These are phyloP conservation scores for Phymanthus crucifer DNA, from an alignment of 92 coral and sea anemone species.

Conservation along the genomic window DNA sequence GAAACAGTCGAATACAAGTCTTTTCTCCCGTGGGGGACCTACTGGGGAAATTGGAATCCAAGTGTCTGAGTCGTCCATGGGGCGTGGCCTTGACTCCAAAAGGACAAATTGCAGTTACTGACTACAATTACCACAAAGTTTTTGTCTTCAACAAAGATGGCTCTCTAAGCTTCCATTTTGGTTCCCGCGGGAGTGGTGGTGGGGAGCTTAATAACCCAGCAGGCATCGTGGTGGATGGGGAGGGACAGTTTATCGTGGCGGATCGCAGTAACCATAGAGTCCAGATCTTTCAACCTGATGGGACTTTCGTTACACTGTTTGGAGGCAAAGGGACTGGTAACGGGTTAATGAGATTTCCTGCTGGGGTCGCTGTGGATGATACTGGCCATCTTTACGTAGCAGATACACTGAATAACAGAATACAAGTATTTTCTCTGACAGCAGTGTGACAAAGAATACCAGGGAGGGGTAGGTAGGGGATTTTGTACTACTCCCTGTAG, in stretches of 20 bases:
- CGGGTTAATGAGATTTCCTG: constrained; percentile 76
- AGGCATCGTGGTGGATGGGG: constrained; percentile 70
- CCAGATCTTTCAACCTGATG: constrained; percentile 80
- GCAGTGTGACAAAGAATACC: constrained; percentile 42
- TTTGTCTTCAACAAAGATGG: constrained; percentile 59
- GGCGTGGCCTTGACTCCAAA: constrained; percentile 56
- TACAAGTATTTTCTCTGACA: constrained; percentile 74
- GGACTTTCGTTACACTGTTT: constrained; percentile 71
- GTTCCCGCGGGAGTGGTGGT: constrained; percentile 67
- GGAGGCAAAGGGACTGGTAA: constrained; percentile 80
- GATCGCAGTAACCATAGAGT: constrained; percentile 80
- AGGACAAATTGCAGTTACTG: constrained; percentile 66
- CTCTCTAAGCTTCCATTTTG: constrained; percentile 54
- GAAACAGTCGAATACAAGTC: constrained; percentile 71
- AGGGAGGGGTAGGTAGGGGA: no score
- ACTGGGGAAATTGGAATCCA: constrained; percentile 47
- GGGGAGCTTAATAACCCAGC: constrained; percentile 83
- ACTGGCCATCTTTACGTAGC: constrained; percentile 76
- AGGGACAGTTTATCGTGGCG: constrained; percentile 72
- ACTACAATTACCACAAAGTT: constrained; percentile 67
- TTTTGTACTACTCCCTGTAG: no score
- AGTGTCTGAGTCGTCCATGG: constrained; percentile 70
- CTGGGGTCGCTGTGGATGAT: constrained; percentile 73
- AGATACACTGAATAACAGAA: constrained; percentile 75
- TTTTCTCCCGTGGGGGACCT: constrained; percentile 65